Evolutionary conservation across 2,888 invertebrate genomes (phyloP).

Genomic region (Platycnemis pennipes): DNA sequence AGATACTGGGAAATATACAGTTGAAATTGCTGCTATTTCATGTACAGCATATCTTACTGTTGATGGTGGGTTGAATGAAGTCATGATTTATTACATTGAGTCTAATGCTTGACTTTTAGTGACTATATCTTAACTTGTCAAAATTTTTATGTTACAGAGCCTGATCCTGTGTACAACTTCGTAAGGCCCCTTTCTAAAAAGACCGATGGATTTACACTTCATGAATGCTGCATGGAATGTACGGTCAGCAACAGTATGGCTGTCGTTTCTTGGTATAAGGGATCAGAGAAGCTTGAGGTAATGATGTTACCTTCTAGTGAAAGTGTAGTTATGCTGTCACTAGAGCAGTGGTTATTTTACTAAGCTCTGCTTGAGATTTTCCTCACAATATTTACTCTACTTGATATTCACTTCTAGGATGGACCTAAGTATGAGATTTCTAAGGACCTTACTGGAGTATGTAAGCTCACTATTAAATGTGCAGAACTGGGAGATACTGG

Average conservation of each 20-base stretch:
- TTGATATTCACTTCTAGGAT: constrained; percentile 81
- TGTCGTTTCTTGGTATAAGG: constrained; percentile 95
- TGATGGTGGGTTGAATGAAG: constrained; percentile 83
- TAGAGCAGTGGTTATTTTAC: background rate
- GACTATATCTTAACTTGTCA: constrained; percentile 6
- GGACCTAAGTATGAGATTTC: constrained; percentile 92
- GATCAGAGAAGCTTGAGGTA: constrained; percentile 86
- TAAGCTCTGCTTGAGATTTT: background rate
- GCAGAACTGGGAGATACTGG: constrained; percentile 92
- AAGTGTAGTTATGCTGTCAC: background rate
- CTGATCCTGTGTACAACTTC: constrained; percentile 96
- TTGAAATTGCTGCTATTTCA: constrained; percentile 94
- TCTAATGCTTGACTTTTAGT: background rate
- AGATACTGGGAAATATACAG: constrained; percentile 97
- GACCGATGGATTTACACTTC: constrained; percentile 93
- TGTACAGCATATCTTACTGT: constrained; percentile 96
- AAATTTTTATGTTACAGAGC: constrained; percentile 83
- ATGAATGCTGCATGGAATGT: constrained; percentile 95
- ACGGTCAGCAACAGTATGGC: constrained; percentile 96
- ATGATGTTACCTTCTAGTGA: background rate
- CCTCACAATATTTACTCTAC: constrained; percentile 13
- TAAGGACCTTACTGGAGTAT: constrained; percentile 95
- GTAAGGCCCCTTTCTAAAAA: constrained; percentile 94
- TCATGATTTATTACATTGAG: background rate
- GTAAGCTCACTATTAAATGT: constrained; percentile 91